Base-by-base conservation (phyloP, 64 coral and sea anemone genomes). In the Actinia tenebrosa region DNA sequence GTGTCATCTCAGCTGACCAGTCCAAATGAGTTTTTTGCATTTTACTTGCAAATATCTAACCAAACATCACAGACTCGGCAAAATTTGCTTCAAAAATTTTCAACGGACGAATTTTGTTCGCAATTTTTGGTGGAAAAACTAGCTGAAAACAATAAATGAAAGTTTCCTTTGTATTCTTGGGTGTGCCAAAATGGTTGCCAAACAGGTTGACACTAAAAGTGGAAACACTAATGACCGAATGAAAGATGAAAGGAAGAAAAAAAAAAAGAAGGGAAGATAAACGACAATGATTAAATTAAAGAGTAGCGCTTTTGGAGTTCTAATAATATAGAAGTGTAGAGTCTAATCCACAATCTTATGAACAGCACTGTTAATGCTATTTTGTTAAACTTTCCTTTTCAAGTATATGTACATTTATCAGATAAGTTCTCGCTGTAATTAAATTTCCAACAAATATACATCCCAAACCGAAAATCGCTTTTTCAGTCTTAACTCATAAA, bases 11-110 rank as follows among this genome's bases (percentile, higher is more conserved):
- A 61, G 53, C 53, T 85, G 83, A 85, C 83, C 18, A 43, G 20
- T 52, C 45, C 15, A 83, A 83, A 83, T 83, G 80, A 83, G 42
- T 37, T 85, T 61, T 37, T 85, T 27, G 19, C 53, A 85, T 85
- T 85, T 85, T 45, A 85, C 53, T 85, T 85, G 83, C 83, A 85
- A 85, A 85, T 85, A 22, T 83, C 56, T 13, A 11, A 58, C 56
- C 46, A 50, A 83, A 18, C n/a, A 85, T 10, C 83, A 85, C 55
- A 85, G 80, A 83, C 18, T 30, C 16, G 14, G 22, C 18, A n/a
- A 52, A 45, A 25, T 23, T 53, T 17, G 2, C 14, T 16, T 16
- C 15, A 83, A 81, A 81, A 44, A 46, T 81, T 27, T 44, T 19
- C 10, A 27, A 19, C 50, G 42, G 50, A 18, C 45, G 8, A 4